These are phyloP conservation scores for Ditula angustiorana DNA, from an alignment of 2,888 invertebrate species.

Conservation along the genomic window DNA sequence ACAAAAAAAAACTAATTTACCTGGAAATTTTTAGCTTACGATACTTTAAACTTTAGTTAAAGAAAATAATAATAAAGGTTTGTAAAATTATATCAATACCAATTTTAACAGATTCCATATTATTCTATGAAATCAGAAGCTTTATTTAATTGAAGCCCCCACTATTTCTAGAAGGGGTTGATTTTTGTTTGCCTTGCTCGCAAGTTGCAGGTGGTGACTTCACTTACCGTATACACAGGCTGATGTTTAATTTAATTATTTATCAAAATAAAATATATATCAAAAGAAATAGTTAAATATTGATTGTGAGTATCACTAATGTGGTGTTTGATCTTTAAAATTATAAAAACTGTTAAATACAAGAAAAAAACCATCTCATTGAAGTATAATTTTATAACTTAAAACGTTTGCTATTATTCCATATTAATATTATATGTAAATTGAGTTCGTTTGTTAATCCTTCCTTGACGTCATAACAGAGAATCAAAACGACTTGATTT, in stretches of 20 bases:
- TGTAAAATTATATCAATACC: neutral
- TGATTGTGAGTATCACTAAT: no score
- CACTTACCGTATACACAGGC: constrained; percentile 32
- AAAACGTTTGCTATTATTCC: no score
- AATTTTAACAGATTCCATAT: neutral
- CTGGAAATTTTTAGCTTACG: no score
- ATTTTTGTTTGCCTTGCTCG: constrained; percentile 50
- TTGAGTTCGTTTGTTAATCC: no score
- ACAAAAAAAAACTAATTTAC: no score
- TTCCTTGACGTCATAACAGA: no score
- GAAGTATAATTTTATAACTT: no score
- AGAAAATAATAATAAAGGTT: neutral
- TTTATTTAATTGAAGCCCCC: constrained; percentile 3
- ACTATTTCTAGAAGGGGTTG: constrained; percentile 23
- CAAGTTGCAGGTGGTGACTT: constrained; percentile 48
- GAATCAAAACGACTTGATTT: no score
- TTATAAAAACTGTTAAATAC: no score
- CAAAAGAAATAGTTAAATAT: neutral
- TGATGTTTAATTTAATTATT: neutral
- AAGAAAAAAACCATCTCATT: no score
- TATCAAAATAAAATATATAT: neutral
- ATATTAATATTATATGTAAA: no score
- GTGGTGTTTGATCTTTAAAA: no score
- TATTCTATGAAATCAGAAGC: neutral
- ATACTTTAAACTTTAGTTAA: neutral